Evolutionary conservation across 2,888 invertebrate species (phyloP).

Genomic region (Mythimna ferrago): DNA sequence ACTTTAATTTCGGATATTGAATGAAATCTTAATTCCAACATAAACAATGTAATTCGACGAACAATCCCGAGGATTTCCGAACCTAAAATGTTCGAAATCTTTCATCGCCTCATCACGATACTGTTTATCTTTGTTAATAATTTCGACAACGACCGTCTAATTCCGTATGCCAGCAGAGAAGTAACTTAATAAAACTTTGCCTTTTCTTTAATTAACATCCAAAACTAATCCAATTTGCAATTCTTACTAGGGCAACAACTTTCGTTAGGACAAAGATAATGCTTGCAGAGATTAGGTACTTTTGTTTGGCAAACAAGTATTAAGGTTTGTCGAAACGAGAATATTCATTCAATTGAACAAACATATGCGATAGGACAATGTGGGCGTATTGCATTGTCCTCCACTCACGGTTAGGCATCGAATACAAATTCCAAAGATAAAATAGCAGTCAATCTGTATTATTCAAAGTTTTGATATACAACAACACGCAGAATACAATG

Average conservation of each 20-base stretch:
- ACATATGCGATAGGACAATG: conserved; percentile 39
- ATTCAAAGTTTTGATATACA: conserved; percentile 75
- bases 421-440: conserved; percentile 63
- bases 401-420: conserved; percentile 39
- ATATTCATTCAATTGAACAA: conserved; percentile 24
- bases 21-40: conserved; percentile 23
- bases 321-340: background rate
- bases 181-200: conserved; percentile 65
- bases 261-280: conserved; percentile 47
- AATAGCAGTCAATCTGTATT: conserved; percentile 73
- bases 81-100: conserved; percentile 36
- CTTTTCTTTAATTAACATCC: conserved; percentile 68
- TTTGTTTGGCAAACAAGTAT: conserved; percentile 37
- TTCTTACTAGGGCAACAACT: conserved; percentile 54
- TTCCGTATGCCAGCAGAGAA: conserved; percentile 62
- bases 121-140: conserved; percentile 58
- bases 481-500: conserved; percentile 73
- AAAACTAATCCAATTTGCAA: conserved; percentile 68
- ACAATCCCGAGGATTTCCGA: conserved; percentile 14
- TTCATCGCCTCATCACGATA: conserved; percentile 36
- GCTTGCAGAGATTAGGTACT: conserved; percentile 28
- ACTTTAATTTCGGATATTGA: conserved; percentile 16
- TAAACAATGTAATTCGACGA: conserved; percentile 35
- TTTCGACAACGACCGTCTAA: conserved; percentile 52
- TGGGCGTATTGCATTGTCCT: conserved; percentile 36